Evolutionary conservation across 2,113 vertebrate species (phyloP), one percentile per base, ranked within the genome.

Genomic region (Grantiella picta): DNA sequence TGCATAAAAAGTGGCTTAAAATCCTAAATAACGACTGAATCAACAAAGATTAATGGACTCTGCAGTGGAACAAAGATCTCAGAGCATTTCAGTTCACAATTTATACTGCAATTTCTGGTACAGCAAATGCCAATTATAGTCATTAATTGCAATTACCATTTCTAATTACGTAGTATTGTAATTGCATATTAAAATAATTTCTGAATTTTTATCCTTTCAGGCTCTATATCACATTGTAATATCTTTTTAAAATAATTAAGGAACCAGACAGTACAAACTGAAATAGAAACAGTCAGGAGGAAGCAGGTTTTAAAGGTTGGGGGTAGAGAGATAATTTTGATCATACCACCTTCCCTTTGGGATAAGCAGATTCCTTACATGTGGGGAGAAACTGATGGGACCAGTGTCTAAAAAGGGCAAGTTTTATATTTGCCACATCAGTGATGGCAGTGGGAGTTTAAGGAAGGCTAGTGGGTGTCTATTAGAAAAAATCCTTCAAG

Each of bases 111-210:
- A 89, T 68, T 94, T 83, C 79, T 89, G 52, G 72, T 92, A 94
- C 69, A 93, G 82, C 56, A 93, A 90, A 94, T 89, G 76, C 73
- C 89, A 90, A 92, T 96, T 89, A 95, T 45, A 83, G 60, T 86
- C 72, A 93, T 93, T 93, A 92, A 89, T 96, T 81, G 52, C 44
- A 93, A 86, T 95, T 92, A 86, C 75, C 2, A 52, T 93, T 94
- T 95, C 72, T 86, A 97, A 94, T 94, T 86, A 89, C 23, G 72
- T 52, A 56, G 72, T 28, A 89, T 78, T 89, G 24, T 54, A 93
- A 79, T 75, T 82, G 72, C 45, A 76, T 72, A 90, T 94, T 95
- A 82, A 83, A 95, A 83, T 64, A 24, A 92, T 91, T 89, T 84
- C 90, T 89, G 77, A 72, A 94, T 89, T 44, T 90, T 9, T 65